Conservation (phyloP, 2,888 invertebrate species). For the Sphecodes monilicornis region DNA sequence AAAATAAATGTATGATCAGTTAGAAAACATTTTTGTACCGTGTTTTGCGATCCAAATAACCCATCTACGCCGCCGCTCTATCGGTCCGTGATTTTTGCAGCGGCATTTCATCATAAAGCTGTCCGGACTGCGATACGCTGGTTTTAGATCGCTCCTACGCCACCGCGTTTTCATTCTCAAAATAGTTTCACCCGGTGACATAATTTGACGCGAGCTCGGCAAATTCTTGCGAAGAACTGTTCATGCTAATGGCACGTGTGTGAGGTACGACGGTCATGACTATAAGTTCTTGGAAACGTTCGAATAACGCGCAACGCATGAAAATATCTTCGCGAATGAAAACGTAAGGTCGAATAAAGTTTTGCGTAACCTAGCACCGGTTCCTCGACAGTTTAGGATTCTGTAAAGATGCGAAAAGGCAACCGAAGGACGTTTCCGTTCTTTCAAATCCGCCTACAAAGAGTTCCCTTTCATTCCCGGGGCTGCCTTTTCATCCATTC, state of each 20-base stretch:
- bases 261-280: not conserved
- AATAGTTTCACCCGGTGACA: conserved; percentile 34
- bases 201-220: conserved; percentile 15
- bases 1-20: not conserved
- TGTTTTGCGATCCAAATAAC: not conserved
- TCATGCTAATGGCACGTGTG: conserved; percentile 23
- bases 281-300: conserved; percentile 36
- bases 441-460: conserved; percentile 43
- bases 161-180: conserved; percentile 33
- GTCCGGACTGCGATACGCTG: conserved; percentile 19
- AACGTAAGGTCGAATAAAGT: conserved; percentile 26
- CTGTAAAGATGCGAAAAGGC: conserved; percentile 47
- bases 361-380: not conserved
- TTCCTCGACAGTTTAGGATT: not conserved
- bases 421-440: conserved; percentile 30
- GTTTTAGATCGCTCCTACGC: conserved; percentile 22
- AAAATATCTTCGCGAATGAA: conserved; percentile 34
- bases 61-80: not conserved
- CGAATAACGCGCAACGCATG: conserved; percentile 46
- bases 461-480: conserved; percentile 33
- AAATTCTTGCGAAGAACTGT: conserved; percentile 29
- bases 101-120: conserved; percentile 53
- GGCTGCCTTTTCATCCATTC: conserved; percentile 55
- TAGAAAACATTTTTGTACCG: not conserved
- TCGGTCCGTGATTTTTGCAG: conserved; percentile 17